Base-by-base conservation (phyloP, 2,113 vertebrate species). In the Colius striatus region DNA sequence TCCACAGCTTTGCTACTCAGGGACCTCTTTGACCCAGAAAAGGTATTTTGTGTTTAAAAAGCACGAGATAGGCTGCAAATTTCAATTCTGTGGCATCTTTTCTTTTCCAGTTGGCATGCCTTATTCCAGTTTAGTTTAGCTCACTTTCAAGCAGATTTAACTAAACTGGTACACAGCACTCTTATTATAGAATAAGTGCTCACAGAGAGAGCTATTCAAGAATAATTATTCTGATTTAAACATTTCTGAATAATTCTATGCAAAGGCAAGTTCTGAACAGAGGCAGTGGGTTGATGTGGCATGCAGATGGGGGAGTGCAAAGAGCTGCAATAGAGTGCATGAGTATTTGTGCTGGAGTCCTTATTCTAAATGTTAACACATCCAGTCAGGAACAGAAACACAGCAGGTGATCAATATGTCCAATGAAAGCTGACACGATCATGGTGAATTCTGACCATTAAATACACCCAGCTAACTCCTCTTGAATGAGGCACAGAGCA, bases 151-250 rank as follows among this genome's bases (percentile, higher is more conserved):
- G 91, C 92, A 90, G 95, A 95, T 97, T 96, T 95, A 94, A 78
- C 96, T 89, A 91, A 95, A 95, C 95, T 89, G 91, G 86, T 96
- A 94, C 92, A 84, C 89, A 95, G 94, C 92, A 72, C 92, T 89
- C 92, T 87, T 95, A 94, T 96, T 95, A 96, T 61, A 94, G 95
- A 90, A 62, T 91, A 87, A 95, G 93, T 89, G 93, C 84, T 96
- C 89, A 58, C 89, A 85, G 94, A 92, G 92, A 89, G 84, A 47
- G 89, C 93, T 95, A 72, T 95, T 94, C 91, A 92, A 87, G 94
- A 96, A 94, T 95, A 96, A 96, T 94, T 96, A 95, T 96, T 97
- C 95, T 70, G 94, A 84, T 95, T 95, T 96, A 94, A 96, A 95
- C 87, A 83, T 95, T 96, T 95, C 95, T 94, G 91, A 94, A 89